Conservation (phyloP, 2,797 vertebrate genomes). For the Gymnocypris eckloni region DNA sequence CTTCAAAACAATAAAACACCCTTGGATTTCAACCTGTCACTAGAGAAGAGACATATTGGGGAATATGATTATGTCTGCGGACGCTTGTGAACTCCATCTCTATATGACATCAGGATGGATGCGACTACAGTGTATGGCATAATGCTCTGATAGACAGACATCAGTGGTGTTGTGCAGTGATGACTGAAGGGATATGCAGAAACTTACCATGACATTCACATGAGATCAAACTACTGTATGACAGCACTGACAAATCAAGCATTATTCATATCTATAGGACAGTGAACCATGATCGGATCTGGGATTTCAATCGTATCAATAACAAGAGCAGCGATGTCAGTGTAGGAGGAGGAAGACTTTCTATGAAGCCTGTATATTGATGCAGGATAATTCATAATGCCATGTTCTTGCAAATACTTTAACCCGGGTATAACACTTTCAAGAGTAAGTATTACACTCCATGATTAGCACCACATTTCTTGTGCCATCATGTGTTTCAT, state of each 20-base stretch:
- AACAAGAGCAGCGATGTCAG: slow-evolving; percentile 1
- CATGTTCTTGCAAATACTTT: neutral
- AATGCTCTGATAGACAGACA: slow-evolving; percentile 67
- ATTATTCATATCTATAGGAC: neutral
- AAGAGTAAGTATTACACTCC: neutral
- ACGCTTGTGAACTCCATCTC: slow-evolving; percentile 41
- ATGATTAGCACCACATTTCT: neutral
- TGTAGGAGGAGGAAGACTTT: neutral
- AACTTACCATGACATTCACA: slow-evolving; percentile 30
- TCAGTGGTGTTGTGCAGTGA: slow-evolving; percentile 61
- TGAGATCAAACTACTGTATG: neutral
- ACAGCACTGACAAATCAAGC: neutral
- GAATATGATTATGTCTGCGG: slow-evolving; percentile 48
- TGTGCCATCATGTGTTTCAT: neutral
- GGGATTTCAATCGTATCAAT: neutral
- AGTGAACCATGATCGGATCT: neutral
- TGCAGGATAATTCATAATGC: neutral
- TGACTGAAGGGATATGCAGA: slow-evolving; percentile 39
- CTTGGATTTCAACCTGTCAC: slow-evolving; percentile 19
- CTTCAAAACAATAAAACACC: slow-evolving; percentile 28
- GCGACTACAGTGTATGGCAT: slow-evolving; percentile 27
- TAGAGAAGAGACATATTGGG: slow-evolving; percentile 29
- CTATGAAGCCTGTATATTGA: neutral
- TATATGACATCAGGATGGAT: slow-evolving; percentile 52
- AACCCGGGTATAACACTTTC: neutral